phyloP scores from a whole-genome alignment of 1,140 invertebrate genomes.

The Pseudomyrmex gracilis region DNA sequence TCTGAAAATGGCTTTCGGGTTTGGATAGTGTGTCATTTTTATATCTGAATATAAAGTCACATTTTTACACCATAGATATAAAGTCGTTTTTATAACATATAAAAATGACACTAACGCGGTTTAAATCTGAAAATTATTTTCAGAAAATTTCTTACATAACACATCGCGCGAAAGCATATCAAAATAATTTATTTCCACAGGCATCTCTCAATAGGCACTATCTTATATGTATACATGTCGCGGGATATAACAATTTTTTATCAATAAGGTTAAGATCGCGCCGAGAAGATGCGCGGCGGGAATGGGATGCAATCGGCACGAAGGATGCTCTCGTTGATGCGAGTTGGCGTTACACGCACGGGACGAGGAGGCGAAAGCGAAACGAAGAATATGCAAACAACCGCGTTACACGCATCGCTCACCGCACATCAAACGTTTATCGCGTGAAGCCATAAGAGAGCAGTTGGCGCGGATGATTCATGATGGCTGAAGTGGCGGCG shows the following conservation, averaged over 20 bases:
- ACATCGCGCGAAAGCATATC: not conserved
- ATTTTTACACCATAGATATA: too few species aligned
- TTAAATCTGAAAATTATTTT: too few species aligned
- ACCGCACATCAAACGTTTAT: conserved; percentile 82
- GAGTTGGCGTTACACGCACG: conserved; percentile 34
- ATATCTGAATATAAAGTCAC: too few species aligned
- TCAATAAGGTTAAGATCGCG: conserved; percentile 20
- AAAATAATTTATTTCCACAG: not conserved
- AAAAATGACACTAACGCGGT: too few species aligned
- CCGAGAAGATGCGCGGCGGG: not conserved
- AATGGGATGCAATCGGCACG: conserved; percentile 42
- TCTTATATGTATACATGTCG: not conserved
- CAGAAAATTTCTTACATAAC: too few species aligned
- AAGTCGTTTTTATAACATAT: too few species aligned
- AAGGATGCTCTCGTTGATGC: conserved; percentile 32
- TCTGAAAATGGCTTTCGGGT: too few species aligned
- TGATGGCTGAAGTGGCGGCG: conserved; percentile 70
- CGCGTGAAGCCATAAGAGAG: conserved; percentile 81
- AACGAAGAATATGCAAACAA: conserved; percentile 79
- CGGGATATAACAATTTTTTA: conserved; percentile 13
- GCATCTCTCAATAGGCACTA: too few species aligned
- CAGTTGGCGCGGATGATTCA: conserved; percentile 84
- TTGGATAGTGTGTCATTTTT: too few species aligned
- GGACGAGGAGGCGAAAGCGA: conserved; percentile 47
- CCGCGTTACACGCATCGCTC: conserved; percentile 80